Percentiles rank a stretch among this genome's conserved stretches.
phyloP scores from a whole-genome alignment of 2,113 vertebrate species.

The Ginglymostoma cirratum region DNA sequence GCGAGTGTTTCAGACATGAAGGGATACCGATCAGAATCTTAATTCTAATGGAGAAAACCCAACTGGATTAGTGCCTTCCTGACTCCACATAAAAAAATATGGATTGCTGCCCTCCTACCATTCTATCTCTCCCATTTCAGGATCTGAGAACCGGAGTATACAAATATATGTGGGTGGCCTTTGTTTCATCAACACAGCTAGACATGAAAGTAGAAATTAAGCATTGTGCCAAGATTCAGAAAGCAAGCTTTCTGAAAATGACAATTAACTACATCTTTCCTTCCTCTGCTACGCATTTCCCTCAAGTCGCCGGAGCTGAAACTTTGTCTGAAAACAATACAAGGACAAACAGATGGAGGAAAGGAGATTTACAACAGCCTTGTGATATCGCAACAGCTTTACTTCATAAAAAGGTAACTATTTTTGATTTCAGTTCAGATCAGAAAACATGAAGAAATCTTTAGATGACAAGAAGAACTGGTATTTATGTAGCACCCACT shows the following conservation, averaged over 20 bases:
- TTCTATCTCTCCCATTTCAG: neutral
- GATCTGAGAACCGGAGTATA: neutral
- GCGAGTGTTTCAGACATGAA: neutral
- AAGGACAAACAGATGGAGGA: neutral
- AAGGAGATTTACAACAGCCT: neutral
- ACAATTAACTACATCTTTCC: slow-evolving; percentile 1
- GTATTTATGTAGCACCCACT: too few species aligned
- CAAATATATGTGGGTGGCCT: neutral
- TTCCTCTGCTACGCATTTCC: neutral
- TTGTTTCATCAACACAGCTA: neutral
- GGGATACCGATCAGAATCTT: neutral
- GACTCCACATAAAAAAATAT: neutral
- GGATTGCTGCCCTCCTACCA: neutral
- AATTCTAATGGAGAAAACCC: neutral
- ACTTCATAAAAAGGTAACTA: neutral
- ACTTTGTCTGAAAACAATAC: neutral
- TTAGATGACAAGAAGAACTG: neutral
- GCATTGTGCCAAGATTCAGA: neutral
- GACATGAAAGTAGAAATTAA: neutral
- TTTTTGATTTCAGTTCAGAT: neutral
- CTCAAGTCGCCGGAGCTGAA: neutral
- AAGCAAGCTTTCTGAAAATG: neutral
- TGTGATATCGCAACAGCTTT: neutral
- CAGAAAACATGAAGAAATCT: neutral
- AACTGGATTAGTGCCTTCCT: neutral